Base-by-base conservation (phyloP, 1,140 invertebrate species). In the Bombyx mandarina region DNA sequence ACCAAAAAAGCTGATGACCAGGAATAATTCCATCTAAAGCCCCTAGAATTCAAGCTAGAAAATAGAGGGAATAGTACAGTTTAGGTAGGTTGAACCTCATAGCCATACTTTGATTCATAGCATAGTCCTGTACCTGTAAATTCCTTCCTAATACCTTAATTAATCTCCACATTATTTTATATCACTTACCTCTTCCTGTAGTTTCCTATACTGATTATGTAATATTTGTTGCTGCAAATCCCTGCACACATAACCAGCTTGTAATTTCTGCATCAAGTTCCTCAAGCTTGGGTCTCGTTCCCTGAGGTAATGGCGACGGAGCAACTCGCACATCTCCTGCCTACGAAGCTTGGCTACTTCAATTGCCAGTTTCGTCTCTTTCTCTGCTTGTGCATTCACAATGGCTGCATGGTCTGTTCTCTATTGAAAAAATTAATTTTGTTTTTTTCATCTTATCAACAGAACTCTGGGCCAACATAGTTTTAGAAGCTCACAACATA, bases 331-430 rank as follows among this genome's bases (percentile, higher is more conserved):
- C 0, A 62, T 60, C 46, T 81, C 77, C 54, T 83, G 75, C 3
- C 66, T 60, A 5, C 65, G 58, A 0, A 73, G 64, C 58, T 82
- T 76, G 0, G 73, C 71, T 65, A 86, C 62, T 60, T 82, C 80
- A 7, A 65, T 63, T 0, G 68, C 81, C 0, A 86, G 59, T 8
- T 63, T 66, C 9, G 67, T 71, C 63, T 84, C 83, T 62, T 73
- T 79, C n/a, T 67, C 49, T 3, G 81, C 82, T 52, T 61, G 58
- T 8, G 68, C 73, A 63, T 86, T 79, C 0, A 86, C 83, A 35
- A 84, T 74, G 1, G 81, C 79, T 53, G 81, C 80, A 67, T 86
- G 83, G 52, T 86, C 83, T 44, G 81, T 84, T 74, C 79, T 76
- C 83, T 86, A 63, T 35, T 22, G 26, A 1, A 44, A 35, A 35